Evolutionary conservation across 2,113 vertebrate species (phyloP).

Genomic region (Phyllostomus discolor): DNA sequence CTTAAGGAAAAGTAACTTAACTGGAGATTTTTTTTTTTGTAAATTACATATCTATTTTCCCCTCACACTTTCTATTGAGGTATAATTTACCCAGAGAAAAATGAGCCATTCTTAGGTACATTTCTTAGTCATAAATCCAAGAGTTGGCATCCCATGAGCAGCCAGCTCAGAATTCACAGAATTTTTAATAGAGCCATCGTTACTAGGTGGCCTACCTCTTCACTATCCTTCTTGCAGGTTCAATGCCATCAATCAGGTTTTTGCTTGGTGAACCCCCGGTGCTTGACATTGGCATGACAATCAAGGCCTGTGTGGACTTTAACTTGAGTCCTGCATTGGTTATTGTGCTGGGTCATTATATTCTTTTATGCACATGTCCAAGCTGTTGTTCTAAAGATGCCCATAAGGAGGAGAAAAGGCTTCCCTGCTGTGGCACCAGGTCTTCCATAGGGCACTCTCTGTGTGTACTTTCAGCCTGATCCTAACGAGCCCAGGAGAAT

Average conservation of each 20-base stretch:
- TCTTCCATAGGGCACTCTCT: not conserved
- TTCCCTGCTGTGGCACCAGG: not conserved
- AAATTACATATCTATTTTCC: not conserved
- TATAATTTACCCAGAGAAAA: not conserved
- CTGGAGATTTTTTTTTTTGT: not conserved
- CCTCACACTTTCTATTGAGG: not conserved
- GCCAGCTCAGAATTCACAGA: not conserved
- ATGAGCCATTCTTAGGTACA: not conserved
- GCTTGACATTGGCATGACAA: not conserved
- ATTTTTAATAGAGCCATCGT: not conserved
- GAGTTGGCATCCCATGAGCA: not conserved
- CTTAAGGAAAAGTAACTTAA: not conserved
- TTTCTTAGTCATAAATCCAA: not conserved
- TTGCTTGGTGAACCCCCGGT: not conserved
- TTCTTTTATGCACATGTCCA: not conserved
- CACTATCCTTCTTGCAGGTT: not conserved
- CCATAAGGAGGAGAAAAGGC: not conserved
- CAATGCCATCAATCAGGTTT: not conserved
- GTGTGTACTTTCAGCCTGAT: not conserved
- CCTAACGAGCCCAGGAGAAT: not conserved
- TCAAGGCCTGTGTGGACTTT: not conserved
- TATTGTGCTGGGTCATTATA: not conserved
- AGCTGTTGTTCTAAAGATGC: not conserved
- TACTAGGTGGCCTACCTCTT: not conserved
- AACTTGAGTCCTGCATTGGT: not conserved